phyloP scores from a whole-genome alignment of 2,797 vertebrate genomes.

The Pristis pectinata region DNA sequence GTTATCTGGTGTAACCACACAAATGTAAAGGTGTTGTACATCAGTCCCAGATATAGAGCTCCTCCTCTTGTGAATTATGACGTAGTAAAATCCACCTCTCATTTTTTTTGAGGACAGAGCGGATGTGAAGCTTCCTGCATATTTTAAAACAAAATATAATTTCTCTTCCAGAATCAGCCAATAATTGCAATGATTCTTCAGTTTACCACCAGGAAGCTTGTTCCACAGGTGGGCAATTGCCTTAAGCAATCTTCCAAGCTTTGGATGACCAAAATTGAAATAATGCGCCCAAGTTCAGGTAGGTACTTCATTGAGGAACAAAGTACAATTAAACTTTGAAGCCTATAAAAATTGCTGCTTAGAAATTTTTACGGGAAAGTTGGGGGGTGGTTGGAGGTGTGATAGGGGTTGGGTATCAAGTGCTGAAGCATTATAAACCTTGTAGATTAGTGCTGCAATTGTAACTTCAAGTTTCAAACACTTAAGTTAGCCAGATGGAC shows the following conservation, averaged over 20 bases:
- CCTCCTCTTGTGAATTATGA: not conserved
- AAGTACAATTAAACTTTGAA: no score
- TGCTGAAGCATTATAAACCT: no score
- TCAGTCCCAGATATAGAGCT: no score
- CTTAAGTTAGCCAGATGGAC: not conserved
- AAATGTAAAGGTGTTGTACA: no score
- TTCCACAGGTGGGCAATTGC: slow-evolving; percentile 53
- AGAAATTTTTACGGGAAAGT: not conserved
- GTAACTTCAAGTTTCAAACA: no score
- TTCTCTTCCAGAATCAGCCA: not conserved
- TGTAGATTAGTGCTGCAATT: no score
- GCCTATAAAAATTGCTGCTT: not conserved
- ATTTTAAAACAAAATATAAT: not conserved
- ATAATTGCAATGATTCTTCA: slow-evolving; percentile 63
- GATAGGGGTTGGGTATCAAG: no score
- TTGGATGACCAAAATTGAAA: slow-evolving; percentile 47
- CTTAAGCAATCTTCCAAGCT: slow-evolving; percentile 46
- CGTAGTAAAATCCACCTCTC: not conserved
- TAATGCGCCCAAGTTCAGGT: slow-evolving; percentile 72
- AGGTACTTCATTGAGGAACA: slow-evolving; percentile 44
- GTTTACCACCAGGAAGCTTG: slow-evolving; percentile 49
- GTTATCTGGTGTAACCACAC: no score
- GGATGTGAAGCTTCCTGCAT: not conserved
- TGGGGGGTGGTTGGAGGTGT: no score
- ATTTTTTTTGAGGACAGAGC: not conserved